Evolutionary conservation across 2,797 vertebrate genomes (phyloP), one percentile per base, ranked within the genome.

Genomic region (Malurus splendens): DNA sequence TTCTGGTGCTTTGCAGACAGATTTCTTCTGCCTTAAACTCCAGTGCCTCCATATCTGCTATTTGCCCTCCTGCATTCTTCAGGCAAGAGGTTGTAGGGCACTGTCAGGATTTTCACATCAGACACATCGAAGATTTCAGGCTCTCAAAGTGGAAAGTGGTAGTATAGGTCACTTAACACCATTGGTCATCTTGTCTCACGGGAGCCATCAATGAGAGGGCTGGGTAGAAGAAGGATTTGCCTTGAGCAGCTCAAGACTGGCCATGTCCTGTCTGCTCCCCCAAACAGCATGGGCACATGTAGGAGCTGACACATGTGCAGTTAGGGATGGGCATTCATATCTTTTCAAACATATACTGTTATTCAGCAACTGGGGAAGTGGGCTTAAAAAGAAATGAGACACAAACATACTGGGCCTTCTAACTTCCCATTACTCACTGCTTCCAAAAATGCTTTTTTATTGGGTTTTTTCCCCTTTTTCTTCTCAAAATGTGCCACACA

Each of bases 41-140:
- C 57, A 54, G 22, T 33, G 36, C 25, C 48, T 92, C 45, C 23
- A 4, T 27, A 80, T 36, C 47, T 41, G 20, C 48, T 59, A 7
- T 74, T 25, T 68, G 38, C 32, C 78, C 14, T 64, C 36, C 66
- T 56, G 25, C 28, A 51, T 6, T 11, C 70, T 86, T 72, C 84
- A 82, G 52, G 75, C 64, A 89, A 86, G 23, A 60, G 52, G 48
- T 84, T 19, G 18, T 42, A 71, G 56, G 72, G 27, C 50, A 72
- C 25, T 71, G 62, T 57, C 52, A 82, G 9, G 42, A 82, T 89
- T 90, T 91, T 87, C 50, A 84, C 9, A 3, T 59, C 45, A 87
- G 81, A 68, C 60, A 41, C 28, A 66, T 18, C 16, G 54, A 90
- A 94, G 94, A 96, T 94, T 96, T 94, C 73, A 90, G 79, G 87